Evolutionary conservation across 2,797 vertebrate genomes (phyloP).

Genomic region (Danio aesculapii): DNA sequence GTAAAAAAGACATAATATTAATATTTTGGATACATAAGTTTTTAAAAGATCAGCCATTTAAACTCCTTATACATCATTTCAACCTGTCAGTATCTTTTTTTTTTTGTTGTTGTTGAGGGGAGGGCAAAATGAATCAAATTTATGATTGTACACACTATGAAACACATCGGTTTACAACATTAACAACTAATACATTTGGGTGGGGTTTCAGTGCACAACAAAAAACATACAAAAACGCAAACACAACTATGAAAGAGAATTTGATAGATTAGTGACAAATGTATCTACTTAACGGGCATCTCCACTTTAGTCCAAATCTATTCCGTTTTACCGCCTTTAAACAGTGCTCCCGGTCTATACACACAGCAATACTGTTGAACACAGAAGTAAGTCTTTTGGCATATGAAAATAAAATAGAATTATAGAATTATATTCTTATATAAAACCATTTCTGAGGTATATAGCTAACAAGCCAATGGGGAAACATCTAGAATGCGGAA

Average conservation of each 20-base stretch:
- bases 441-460: slow-evolving; percentile 60
- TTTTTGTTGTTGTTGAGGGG: not conserved
- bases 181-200: not conserved
- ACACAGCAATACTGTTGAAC: slow-evolving; percentile 62
- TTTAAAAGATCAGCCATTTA: slow-evolving; percentile 1
- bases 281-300: slow-evolving; percentile 2
- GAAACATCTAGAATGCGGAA: slow-evolving; percentile 75
- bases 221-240: slow-evolving; percentile 1
- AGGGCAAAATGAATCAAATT: not conserved
- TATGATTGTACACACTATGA: slow-evolving; percentile 23
- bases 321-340: slow-evolving; percentile 59
- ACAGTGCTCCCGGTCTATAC: slow-evolving; percentile 70
- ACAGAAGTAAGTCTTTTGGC: slow-evolving; percentile 60
- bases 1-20: not conserved
- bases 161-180: not conserved
- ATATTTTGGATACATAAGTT: not conserved
- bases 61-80: not conserved
- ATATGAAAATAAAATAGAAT: slow-evolving; percentile 76
- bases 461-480: slow-evolving; percentile 64
- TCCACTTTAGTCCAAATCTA: slow-evolving; percentile 64
- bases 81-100: slow-evolving; percentile 1
- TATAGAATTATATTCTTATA: slow-evolving; percentile 40
- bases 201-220: slow-evolving; percentile 10
- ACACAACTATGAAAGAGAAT: slow-evolving; percentile 3
- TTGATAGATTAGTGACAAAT: not conserved